Evolutionary conservation across 2,113 vertebrate genomes (phyloP).

Genomic region (Rattus norvegicus): DNA sequence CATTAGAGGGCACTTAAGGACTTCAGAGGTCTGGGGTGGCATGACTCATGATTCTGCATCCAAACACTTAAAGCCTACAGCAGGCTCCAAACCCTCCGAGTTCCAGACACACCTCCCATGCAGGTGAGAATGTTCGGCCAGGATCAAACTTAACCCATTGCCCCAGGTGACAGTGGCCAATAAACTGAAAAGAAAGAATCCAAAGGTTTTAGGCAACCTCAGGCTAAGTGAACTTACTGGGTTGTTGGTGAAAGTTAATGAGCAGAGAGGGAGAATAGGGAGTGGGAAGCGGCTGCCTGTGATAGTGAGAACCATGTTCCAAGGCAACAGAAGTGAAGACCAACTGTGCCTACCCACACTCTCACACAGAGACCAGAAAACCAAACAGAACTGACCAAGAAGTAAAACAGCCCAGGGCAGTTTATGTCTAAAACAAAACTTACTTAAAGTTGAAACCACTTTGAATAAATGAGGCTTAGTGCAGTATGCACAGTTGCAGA

Average conservation of each 20-base stretch:
- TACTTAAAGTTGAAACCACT: not conserved
- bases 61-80: not conserved
- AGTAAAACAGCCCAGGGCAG: not conserved
- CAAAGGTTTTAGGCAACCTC: not conserved
- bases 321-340: not conserved
- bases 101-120: not conserved
- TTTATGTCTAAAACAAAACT: not conserved
- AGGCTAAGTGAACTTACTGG: not conserved
- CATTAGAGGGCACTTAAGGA: not conserved
- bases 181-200: not conserved
- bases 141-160: not conserved
- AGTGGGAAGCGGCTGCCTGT: no score
- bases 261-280: not conserved
- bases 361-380: not conserved
- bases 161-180: constrained; percentile 24
- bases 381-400: not conserved
- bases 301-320: not conserved
- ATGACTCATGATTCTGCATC: not conserved
- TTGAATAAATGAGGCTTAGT: not conserved
- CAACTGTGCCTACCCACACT: rapidly evolving
- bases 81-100: rapidly evolving
- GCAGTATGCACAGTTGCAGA: not conserved
- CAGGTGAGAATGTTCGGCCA: not conserved
- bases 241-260: not conserved
- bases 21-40: not conserved